Evolutionary conservation across 2,797 vertebrate genomes (phyloP).

Genomic region (Coranthus polyacanthus): DNA sequence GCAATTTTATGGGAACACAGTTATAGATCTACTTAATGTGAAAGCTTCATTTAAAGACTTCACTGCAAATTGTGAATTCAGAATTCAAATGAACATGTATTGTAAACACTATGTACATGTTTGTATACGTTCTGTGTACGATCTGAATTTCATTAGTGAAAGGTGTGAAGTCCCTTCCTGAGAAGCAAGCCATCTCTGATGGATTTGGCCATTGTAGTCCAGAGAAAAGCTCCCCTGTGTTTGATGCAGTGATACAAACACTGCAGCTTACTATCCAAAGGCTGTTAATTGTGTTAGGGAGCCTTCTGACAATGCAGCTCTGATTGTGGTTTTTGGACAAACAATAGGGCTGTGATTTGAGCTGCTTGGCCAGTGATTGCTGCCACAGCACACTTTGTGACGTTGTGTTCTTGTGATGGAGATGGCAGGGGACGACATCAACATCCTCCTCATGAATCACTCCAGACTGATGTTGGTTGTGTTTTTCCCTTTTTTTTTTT

Average conservation of each 20-base stretch:
- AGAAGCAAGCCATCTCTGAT: too few species aligned
- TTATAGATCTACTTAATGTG: too few species aligned
- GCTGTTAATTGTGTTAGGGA: constrained; percentile 62
- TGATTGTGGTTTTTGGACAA: constrained; percentile 77
- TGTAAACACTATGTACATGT: too few species aligned
- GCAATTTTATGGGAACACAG: too few species aligned
- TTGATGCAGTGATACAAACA: constrained; percentile 18
- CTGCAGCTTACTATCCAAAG: constrained; percentile 37
- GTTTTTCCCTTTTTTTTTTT: constrained; percentile 38
- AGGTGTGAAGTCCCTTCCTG: too few species aligned
- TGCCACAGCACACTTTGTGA: constrained; percentile 50
- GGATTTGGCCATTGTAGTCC: constrained; percentile 26
- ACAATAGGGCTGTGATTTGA: constrained; percentile 75
- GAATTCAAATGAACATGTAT: too few species aligned
- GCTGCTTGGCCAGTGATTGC: constrained; percentile 68
- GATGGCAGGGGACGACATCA: constrained; percentile 40
- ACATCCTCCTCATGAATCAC: constrained; percentile 47
- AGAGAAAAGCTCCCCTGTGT: constrained; percentile 30
- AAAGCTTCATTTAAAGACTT: too few species aligned
- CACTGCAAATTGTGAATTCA: too few species aligned
- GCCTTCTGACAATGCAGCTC: constrained; percentile 64
- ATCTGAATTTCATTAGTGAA: too few species aligned
- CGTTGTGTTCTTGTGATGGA: constrained; percentile 46
- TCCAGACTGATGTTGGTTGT: constrained; percentile 29
- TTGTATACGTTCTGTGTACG: too few species aligned